Conservation (phyloP, 1,140 invertebrate genomes). For the Brachionus asplanchnoidis region DNA sequence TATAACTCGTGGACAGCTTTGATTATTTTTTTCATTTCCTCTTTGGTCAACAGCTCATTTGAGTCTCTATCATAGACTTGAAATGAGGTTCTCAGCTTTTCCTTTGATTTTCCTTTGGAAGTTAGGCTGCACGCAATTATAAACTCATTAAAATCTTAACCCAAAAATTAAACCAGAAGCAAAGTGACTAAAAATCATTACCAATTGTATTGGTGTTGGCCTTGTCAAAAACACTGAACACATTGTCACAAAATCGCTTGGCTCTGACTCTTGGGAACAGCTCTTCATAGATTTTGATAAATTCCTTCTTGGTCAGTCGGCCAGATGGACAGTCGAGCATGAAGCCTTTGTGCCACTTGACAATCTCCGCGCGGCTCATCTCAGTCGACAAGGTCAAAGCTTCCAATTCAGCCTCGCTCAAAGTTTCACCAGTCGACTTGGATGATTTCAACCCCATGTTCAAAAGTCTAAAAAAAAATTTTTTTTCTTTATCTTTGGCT, state of each 20-base stretch:
- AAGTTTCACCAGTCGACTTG: not conserved
- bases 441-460: slow-evolving; percentile 9
- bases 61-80: not conserved
- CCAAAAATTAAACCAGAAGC: not conserved
- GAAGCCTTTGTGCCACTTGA: slow-evolving; percentile 32
- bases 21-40: slow-evolving; percentile 31
- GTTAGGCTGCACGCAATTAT: slow-evolving; percentile 36
- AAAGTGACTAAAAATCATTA: not conserved
- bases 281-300: slow-evolving; percentile 33
- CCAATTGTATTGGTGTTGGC: not conserved
- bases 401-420: slow-evolving; percentile 18
- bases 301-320: not conserved
- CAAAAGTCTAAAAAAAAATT: not conserved
- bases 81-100: not conserved
- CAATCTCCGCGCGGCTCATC: not conserved
- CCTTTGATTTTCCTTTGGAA: slow-evolving; percentile 15
- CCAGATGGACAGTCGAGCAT: slow-evolving; percentile 34
- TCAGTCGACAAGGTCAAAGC: not conserved
- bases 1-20: slow-evolving; percentile 26
- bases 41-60: slow-evolving; percentile 1
- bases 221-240: slow-evolving; percentile 17
- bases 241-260: not conserved
- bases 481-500: not conserved
- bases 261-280: slow-evolving; percentile 9
- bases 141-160: slow-evolving; percentile 17